Conservation (phyloP, 2,888 invertebrate species). For the Himalopsyche tibetana region DNA sequence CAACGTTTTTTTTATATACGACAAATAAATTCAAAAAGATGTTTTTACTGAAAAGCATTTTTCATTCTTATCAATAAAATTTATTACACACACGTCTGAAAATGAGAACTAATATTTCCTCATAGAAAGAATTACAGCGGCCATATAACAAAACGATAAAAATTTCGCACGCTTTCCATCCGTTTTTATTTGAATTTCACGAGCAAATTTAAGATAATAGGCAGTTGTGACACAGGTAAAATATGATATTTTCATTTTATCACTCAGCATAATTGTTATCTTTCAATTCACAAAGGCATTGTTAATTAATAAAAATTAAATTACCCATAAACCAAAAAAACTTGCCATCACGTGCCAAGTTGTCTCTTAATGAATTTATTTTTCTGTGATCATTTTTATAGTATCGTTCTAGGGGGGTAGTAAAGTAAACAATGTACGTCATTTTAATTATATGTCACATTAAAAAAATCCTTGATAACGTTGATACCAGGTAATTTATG, state of each 20-base stretch:
- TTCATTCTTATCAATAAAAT: no score
- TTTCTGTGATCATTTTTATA: no score
- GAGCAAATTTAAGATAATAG: not conserved
- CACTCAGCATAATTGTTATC: not conserved
- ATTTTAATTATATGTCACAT: not conserved
- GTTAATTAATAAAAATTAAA: not conserved
- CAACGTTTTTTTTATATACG: no score
- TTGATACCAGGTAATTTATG: no score
- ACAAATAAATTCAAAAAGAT: no score
- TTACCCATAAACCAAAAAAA: not conserved
- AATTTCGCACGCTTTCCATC: no score
- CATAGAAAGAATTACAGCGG: no score
- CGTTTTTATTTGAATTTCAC: no score
- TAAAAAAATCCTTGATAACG: not conserved
- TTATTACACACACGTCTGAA: no score
- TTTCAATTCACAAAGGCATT: not conserved
- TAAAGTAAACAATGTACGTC: not conserved
- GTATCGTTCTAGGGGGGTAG: not conserved
- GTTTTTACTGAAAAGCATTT: no score
- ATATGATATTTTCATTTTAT: not conserved
- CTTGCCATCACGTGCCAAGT: not conserved
- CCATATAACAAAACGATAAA: no score
- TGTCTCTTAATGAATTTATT: not conserved
- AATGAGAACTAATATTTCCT: no score
- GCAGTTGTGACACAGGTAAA: not conserved